These are phyloP conservation scores for Criorhina ranunculi DNA, from an alignment of 2,888 invertebrate genomes.

Conservation along the genomic window DNA sequence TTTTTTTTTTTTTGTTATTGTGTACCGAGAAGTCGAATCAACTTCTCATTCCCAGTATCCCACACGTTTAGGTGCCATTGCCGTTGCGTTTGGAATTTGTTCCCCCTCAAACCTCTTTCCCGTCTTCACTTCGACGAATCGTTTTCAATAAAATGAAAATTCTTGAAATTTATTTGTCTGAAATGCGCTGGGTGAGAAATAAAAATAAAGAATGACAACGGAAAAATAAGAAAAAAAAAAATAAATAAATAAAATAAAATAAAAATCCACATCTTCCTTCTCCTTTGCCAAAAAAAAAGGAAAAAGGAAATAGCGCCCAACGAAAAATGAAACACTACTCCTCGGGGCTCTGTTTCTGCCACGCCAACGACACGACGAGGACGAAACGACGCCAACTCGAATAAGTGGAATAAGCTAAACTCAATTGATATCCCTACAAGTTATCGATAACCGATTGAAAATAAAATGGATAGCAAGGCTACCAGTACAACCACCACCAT, in stretches of 20 bases:
- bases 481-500: not conserved
- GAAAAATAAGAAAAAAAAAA: slow-evolving; percentile 30
- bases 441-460: slow-evolving; percentile 76
- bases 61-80: slow-evolving; percentile 52
- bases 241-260: slow-evolving; percentile 27
- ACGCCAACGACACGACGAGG: slow-evolving; percentile 1
- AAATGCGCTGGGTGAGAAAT: slow-evolving; percentile 72
- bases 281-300: too few relatives aligned
- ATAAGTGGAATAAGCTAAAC: slow-evolving; percentile 75
- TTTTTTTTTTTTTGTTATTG: too few relatives aligned
- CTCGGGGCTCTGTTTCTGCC: slow-evolving; percentile 9
- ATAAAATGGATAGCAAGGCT: slow-evolving; percentile 60
- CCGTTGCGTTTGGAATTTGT: slow-evolving; percentile 61
- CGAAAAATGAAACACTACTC: slow-evolving; percentile 54
- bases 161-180: slow-evolving; percentile 77
- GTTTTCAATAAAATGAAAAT: slow-evolving; percentile 76
- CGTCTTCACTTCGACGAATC: slow-evolving; percentile 33
- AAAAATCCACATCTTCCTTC: slow-evolving; percentile 18
- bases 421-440: slow-evolving; percentile 75
- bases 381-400: slow-evolving; percentile 57
- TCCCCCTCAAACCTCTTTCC: slow-evolving; percentile 2
- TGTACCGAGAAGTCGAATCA: slow-evolving; percentile 28
- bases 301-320: slow-evolving; percentile 64
- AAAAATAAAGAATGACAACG: slow-evolving; percentile 74
- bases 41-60: slow-evolving; percentile 1